Base-by-base conservation (phyloP, 2,888 invertebrate species). In the Chalcosyrphus nemorum region DNA sequence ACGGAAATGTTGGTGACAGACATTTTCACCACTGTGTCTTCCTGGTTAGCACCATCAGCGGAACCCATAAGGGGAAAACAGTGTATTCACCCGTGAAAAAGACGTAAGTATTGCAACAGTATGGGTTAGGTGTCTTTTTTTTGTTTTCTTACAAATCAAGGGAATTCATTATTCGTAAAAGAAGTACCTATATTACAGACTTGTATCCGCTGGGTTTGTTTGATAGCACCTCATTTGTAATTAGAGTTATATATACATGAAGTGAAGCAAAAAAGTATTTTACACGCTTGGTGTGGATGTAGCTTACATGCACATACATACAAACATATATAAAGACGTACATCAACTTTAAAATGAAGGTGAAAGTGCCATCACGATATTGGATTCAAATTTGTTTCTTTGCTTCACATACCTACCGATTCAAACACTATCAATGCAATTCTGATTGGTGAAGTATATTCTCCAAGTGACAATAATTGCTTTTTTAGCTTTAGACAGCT, bases 1-100 rank as follows among this genome's bases (percentile, higher is more conserved):
- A 72, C 19, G 52, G 15, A 54, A 43, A 43, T 61, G 6, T 63
- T 54, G 43, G 72, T 61, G 72, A 61, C 61, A 63, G 61, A 52
- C 41, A 52, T 29, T 61, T 72, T 21, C 9, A 43, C 21, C 32
- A 41, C 45, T 54, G 13, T 54, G 29, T 11, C 35, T 38, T 21
- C 38, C 38, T 17, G 6, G 45, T 38, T 21, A 27, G 17, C 35
- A 19, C 50, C 27, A 19, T 29, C 61, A 24, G 47, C 35, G 7
- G 24, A 38, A 15, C 43, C n/a, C 43, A 63, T 63, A 61, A 35
- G 32, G 15, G 54, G 29, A 52, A 61, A 72, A 59, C 38, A 27
- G 50, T 24, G 45, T 43, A 43, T 52, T 54, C 61, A 61, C 43
- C 32, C 72, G 41, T 72, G 54, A 52, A 43, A 52, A 63, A 41